Base-by-base conservation (phyloP, 2,797 vertebrate species). In the Sebastes miniatus region DNA sequence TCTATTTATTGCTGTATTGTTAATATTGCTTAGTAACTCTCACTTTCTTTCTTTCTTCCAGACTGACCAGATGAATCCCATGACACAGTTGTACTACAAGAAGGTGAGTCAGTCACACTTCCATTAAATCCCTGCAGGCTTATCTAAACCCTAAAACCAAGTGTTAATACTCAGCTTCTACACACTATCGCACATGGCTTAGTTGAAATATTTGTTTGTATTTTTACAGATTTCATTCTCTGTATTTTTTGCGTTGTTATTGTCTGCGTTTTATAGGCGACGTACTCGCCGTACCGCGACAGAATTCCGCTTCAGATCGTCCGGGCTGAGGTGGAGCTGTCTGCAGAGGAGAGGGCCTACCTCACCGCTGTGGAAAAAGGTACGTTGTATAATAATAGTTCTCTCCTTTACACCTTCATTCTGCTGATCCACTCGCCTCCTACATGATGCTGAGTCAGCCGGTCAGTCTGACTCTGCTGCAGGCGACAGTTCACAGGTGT, bases 241-340 rank as follows among this genome's bases (percentile, higher is more conserved):
- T 9, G 9, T 66, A 8, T 62, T 22, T 72, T 18, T 24, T 22
- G 1, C 36, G 11, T 36, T 31, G 18, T 62, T 5, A 1, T 61
- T 72, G 7, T 76, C 18, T 52, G 5, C 71, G 22, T 79, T 62
- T 74, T 24, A 27, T 14, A 95, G 94, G 94, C 93, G 81, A 98
- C 97, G 64, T 98, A 97, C 68, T 98, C 98, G 81, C 97, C 98
- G 0, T 99, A 99, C 95, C 94, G 98, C 81, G 98, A 99, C 82
- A 96, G 98, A 72, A 99, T 99, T 91, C 98, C 97, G 0, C 89
- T 99, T 8, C 98, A 98, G 93, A 98, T 99, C 0, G 98, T 99
- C 70, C 95, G 98, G 13, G 97, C 98, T 0, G 98, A 99, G 91
- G 97, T 97, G 57, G 98, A 99, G 89, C 96, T 99, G 66, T 99